Conservation (phyloP, 2,797 vertebrate genomes). For the Falco peregrinus region DNA sequence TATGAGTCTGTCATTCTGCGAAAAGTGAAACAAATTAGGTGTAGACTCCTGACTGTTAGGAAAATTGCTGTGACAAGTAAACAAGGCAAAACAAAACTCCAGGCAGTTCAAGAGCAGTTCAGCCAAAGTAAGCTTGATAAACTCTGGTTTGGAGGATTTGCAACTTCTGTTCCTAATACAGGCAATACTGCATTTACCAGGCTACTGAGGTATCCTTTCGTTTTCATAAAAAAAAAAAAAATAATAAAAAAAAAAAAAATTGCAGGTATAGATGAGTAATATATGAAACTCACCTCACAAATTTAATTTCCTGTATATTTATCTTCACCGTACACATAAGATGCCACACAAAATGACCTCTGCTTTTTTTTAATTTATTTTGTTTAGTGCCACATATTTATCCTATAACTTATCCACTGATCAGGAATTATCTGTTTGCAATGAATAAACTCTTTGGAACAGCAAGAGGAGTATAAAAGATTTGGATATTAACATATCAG, state of each 20-base stretch:
- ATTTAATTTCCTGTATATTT: neutral
- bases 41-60: neutral
- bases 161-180: neutral
- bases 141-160: neutral
- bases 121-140: neutral
- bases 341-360: neutral
- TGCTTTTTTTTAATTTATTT: neutral
- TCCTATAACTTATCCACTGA: neutral
- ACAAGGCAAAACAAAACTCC: neutral
- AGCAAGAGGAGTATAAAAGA: neutral
- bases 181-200: neutral
- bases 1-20: neutral
- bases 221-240: neutral
- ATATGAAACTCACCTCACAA: neutral
- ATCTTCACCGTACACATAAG: neutral
- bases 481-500: neutral
- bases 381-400: neutral
- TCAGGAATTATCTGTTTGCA: neutral
- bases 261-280: neutral
- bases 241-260: neutral
- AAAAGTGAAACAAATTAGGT: neutral
- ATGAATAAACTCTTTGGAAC: neutral
- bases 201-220: neutral
- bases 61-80: neutral
- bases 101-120: neutral